These are phyloP conservation scores for Agriotes lineatus DNA, from an alignment of 2,888 invertebrate species.

Conservation along the genomic window DNA sequence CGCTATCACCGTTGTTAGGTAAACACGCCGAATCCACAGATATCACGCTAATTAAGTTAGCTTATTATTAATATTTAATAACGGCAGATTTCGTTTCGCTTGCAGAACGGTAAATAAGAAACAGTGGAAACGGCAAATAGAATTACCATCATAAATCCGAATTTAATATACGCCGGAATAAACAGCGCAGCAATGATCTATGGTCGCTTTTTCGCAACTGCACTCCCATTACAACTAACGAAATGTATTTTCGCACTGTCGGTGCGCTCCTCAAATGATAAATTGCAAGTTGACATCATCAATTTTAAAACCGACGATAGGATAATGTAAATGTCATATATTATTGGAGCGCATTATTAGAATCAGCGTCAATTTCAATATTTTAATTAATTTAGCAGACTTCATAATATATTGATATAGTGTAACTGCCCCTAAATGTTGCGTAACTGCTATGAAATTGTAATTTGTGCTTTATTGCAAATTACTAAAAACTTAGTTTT, in stretches of 20 bases:
- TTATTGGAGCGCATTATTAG: not conserved
- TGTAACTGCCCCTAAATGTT: too few relatives aligned
- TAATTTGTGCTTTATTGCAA: too few relatives aligned
- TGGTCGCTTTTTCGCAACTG: slow-evolving; percentile 30
- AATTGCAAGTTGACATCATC: slow-evolving; percentile 30
- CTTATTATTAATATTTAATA: slow-evolving; percentile 35
- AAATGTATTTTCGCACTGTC: slow-evolving; percentile 34
- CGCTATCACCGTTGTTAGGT: slow-evolving; percentile 5
- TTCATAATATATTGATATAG: not conserved
- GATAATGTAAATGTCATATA: slow-evolving; percentile 20
- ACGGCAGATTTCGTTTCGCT: slow-evolving; percentile 28
- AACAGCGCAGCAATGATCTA: slow-evolving; percentile 33
- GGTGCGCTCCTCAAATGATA: slow-evolving; percentile 27
- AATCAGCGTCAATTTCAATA: not conserved
- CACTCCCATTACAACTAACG: slow-evolving; percentile 33
- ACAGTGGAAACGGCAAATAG: slow-evolving; percentile 33
- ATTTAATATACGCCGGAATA: slow-evolving; percentile 37
- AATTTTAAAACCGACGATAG: slow-evolving; percentile 19
- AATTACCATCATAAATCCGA: slow-evolving; percentile 34
- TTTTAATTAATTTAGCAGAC: not conserved
- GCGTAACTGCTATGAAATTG: too few relatives aligned
- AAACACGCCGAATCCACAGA: slow-evolving; percentile 27
- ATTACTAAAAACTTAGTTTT: too few relatives aligned
- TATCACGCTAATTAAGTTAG: slow-evolving; percentile 34
- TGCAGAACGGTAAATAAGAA: slow-evolving; percentile 32